Evolutionary conservation across 2,113 vertebrate genomes (phyloP), one percentile per base, ranked within the genome.

Genomic region (Pterocles orientalis): DNA sequence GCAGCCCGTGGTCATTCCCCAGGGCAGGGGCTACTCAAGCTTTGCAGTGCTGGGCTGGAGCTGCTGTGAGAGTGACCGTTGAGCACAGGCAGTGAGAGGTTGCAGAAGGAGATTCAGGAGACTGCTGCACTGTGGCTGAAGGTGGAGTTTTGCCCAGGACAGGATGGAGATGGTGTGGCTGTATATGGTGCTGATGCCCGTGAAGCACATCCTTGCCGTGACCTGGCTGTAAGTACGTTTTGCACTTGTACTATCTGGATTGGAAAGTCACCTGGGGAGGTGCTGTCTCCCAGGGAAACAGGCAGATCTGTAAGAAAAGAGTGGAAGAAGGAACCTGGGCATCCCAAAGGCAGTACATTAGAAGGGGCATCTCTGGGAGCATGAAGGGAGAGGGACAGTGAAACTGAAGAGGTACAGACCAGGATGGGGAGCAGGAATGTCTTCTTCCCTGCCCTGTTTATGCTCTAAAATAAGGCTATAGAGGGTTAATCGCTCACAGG

Each of bases 151-250:
- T 85, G 23, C 68, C 1, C 4, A 0, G 9, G 57, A 73, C 12
- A 43, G 58, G 82, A 93, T 86, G 92, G 82, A 91, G 66, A 51
- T 71, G 56, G 12, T 92, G 48, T 64, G 82, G 62, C 73, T 94
- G 58, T 76, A 58, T 0, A 0, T 19, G 53, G 25, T 64, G 51
- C 45, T 91, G 75, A 56, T 78, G 70, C 81, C 47, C 0, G 0
- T 14, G 71, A 86, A 62, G 50, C 60, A 43, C 0, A 0, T 39
- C 2, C 2, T 78, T 58, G 84, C 86, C 0, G 1, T 92, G 81
- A 78, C 71, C 56, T 96, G 94, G 78, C 82, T 96, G 90, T 88
- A 70, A 96, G 70, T 62, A 64, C 39, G 20, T 28, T 78, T 58
- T 86, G 60, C 19, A 4, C 41, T 82, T 58, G 13, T 33, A 10